Evolutionary conservation across 2,797 vertebrate species (phyloP), one percentile per base, ranked within the genome.

Genomic region (Eulemur coronatus): DNA sequence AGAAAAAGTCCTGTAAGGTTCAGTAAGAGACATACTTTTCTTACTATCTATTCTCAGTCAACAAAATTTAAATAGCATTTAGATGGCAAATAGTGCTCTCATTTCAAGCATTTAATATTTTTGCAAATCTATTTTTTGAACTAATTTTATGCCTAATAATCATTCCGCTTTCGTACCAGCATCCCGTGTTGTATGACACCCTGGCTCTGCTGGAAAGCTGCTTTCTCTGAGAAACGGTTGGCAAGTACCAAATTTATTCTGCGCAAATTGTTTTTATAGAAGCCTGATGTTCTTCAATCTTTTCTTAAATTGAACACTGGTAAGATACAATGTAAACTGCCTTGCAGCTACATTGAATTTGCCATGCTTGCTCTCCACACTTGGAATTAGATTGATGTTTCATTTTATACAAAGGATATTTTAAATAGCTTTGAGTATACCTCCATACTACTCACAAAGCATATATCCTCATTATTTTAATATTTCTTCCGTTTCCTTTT

Each of bases 201-300:
- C 84, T 94, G 86, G 92, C 97, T 98, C 96, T 84, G 80, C 89
- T 84, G 95, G 97, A 95, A 96, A 97, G 95, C 96, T 96, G 97
- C 88, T 95, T 97, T 98, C 97, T 55, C 63, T 80, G 96, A 97
- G 97, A 98, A 97, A 98, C 46, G 73, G 94, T 96, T 97, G 95
- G 97, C 88, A 97, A 98, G 92, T 94, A 82, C 94, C 96, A 98
- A 97, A 98, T 98, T 98, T 98, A 98, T 98, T 98, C 97, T 96
- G 97, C 24, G 84, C 97, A 98, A 98, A 98, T 98, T 98, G 97
- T 98, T 98, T 98, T 98, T 98, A 98, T 96, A 96, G 93, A 98
- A 98, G 98, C 96, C 96, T 98, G 98, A 98, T 98, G 98, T 98
- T 98, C 98, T 98, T 97, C 98, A 98, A 97, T 98, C 95, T 97